phyloP scores from a whole-genome alignment of 2,113 vertebrate genomes.

The Hippotragus niger region DNA sequence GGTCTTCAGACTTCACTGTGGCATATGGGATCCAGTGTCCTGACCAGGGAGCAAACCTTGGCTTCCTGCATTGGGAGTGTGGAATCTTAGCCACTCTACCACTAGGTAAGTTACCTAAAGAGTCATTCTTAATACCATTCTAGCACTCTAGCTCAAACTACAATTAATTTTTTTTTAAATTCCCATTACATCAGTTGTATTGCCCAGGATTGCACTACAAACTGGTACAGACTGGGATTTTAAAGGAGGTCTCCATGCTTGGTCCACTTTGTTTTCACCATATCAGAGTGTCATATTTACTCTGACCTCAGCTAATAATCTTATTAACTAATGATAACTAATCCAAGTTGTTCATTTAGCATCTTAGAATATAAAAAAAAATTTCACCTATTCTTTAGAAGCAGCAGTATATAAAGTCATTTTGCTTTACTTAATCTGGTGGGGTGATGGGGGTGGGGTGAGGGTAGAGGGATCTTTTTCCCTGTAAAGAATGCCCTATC shows the following conservation, averaged over 20 bases:
- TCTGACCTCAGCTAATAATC: neutral
- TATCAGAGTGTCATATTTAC: neutral
- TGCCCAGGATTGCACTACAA: neutral
- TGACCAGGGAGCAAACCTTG: neutral
- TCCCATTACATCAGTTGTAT: neutral
- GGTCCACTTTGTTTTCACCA: neutral
- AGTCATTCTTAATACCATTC: neutral
- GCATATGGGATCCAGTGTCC: neutral
- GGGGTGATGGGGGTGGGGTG: fast-evolving
- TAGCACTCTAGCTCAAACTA: neutral
- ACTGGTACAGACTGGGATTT: neutral
- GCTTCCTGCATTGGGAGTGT: neutral
- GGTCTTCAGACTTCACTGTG: neutral
- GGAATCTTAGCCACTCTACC: neutral
- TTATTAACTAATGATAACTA: neutral
- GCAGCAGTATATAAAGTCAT: neutral
- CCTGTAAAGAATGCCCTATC: neutral
- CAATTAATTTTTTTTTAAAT: neutral
- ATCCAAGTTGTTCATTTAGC: neutral
- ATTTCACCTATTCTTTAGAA: neutral
- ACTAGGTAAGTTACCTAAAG: neutral
- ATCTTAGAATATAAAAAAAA: neutral
- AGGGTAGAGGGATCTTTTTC: neutral
- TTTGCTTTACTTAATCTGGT: neutral
- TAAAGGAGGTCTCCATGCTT: neutral